Base-by-base conservation (phyloP, 2,888 invertebrate species). In the Andrena chrysosceles region DNA sequence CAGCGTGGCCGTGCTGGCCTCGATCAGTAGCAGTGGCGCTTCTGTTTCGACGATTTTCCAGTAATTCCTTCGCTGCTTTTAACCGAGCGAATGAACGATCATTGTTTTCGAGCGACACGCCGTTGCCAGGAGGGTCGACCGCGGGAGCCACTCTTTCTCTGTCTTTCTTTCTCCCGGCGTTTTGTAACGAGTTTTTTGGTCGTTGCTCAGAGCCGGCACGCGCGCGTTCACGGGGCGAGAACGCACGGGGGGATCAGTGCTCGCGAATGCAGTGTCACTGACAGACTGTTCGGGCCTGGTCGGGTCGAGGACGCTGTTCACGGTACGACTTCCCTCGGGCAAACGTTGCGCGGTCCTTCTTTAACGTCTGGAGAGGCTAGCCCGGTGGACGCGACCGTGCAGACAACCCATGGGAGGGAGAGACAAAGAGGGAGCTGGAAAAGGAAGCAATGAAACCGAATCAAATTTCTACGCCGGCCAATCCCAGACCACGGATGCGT, bases 321-420 rank as follows among this genome's bases (percentile, higher is more conserved):
- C 67, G 54, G 48, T 66, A 68, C 79, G 63, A 75, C 82, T 84
- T 88, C 88, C 87, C 88, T 79, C 56, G 83, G 87, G 84, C 88
- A 87, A 78, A 87, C 74, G 73, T 54, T 75, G 31, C 77, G 74
- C 67, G 56, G 52, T 83, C 80, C 78, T 85, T 74, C 71, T 77
- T 84, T 62, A 67, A 62, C 69, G 52, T 72, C 56, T 26, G 23
- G 56, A 56, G 26, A 26, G 42, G 33, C 72, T 16, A 23, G 16
- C 69, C 79, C 81, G 79, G 63, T 79, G 48, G 54, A 81, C 60
- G 66, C 75, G 75, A 49, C 54, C 31, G 67, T 70, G 52, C n/a
- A 13, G 60, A 31, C 54, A 48, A n/a, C 13, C 16, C 20, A 68
- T 29, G 80, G 67, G 68, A 77, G 54, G 49, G 71, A 70, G 73